These are phyloP conservation scores for Agriotes lineatus DNA, from an alignment of 2,888 invertebrate species.

Conservation along the genomic window DNA sequence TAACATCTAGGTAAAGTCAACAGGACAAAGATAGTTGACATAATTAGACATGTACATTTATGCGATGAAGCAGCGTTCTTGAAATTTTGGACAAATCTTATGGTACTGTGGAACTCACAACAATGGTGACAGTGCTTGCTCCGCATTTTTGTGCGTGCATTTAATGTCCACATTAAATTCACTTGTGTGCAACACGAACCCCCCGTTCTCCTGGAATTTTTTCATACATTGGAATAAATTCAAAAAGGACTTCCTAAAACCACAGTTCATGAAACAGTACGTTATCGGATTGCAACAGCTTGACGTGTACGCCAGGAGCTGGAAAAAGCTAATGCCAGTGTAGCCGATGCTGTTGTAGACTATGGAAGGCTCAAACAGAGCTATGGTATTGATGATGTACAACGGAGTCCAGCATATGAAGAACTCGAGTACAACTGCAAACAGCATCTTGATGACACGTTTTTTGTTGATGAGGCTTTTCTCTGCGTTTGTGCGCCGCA, in stretches of 20 bases:
- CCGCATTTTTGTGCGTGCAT: conserved; percentile 54
- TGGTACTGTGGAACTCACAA: conserved; percentile 30
- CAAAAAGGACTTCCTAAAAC: conserved; percentile 74
- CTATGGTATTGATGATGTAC: conserved; percentile 72
- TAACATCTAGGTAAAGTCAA: too few relatives aligned
- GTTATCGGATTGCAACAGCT: conserved; percentile 78
- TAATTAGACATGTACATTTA: too few relatives aligned
- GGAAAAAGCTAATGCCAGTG: conserved; percentile 69
- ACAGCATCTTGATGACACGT: conserved; percentile 74
- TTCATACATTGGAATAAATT: conserved; percentile 70
- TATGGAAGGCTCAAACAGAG: conserved; percentile 67
- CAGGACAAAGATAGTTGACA: too few relatives aligned
- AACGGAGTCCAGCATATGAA: conserved; percentile 80
- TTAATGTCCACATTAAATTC: conserved; percentile 60
- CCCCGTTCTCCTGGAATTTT: conserved; percentile 47
- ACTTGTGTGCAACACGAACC: conserved; percentile 55
- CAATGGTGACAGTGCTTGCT: conserved; percentile 40
- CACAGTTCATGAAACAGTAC: conserved; percentile 78
- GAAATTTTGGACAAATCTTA: too few relatives aligned
- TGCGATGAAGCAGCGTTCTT: too few relatives aligned
- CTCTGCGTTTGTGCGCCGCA: conserved; percentile 66
- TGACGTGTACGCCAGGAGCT: conserved; percentile 72
- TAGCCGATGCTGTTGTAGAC: conserved; percentile 68
- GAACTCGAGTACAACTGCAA: conserved; percentile 77
- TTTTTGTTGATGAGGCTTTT: conserved; percentile 67